phyloP scores from a whole-genome alignment of 2,113 vertebrate species.

The Stictonetta naevosa region DNA sequence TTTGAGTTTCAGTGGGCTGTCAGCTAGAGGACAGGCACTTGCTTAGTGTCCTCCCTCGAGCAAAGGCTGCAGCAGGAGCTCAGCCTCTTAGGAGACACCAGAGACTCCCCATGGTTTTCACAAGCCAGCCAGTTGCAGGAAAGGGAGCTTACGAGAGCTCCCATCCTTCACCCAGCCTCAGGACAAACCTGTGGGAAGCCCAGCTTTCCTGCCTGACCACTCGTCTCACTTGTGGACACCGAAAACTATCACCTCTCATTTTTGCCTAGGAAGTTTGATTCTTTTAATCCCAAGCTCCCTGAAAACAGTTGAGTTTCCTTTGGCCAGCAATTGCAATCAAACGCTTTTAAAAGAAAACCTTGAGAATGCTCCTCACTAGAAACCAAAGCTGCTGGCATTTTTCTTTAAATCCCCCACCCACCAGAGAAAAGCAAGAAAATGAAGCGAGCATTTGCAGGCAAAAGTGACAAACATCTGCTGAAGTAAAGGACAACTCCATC shows the following conservation, averaged over 20 bases:
- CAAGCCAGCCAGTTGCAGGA: neutral
- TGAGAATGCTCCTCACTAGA: neutral
- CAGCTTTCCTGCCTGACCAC: neutral
- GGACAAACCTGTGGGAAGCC: neutral
- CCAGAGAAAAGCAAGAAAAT: neutral
- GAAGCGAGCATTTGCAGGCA: neutral
- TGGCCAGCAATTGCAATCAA: neutral
- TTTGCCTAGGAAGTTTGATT: neutral
- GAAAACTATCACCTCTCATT: neutral
- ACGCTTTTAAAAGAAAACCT: neutral
- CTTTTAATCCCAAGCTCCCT: neutral
- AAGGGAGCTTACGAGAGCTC: neutral
- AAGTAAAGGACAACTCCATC: neutral
- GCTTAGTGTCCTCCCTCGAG: neutral
- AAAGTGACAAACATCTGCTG: neutral
- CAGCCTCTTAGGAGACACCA: neutral
- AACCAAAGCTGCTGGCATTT: neutral
- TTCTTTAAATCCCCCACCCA: neutral
- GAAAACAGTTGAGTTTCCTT: neutral
- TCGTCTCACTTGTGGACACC: neutral
- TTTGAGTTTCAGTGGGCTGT: conserved; percentile 15
- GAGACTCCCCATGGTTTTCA: neutral
- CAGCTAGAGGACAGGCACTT: conserved; percentile 40
- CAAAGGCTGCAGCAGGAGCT: neutral
- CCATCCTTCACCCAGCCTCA: neutral